Percentiles rank a stretch among this genome's conserved stretches.
These are phyloP conservation scores for Nothoprocta pentlandii DNA, from an alignment of 2,113 vertebrate genomes.

Conservation along the genomic window DNA sequence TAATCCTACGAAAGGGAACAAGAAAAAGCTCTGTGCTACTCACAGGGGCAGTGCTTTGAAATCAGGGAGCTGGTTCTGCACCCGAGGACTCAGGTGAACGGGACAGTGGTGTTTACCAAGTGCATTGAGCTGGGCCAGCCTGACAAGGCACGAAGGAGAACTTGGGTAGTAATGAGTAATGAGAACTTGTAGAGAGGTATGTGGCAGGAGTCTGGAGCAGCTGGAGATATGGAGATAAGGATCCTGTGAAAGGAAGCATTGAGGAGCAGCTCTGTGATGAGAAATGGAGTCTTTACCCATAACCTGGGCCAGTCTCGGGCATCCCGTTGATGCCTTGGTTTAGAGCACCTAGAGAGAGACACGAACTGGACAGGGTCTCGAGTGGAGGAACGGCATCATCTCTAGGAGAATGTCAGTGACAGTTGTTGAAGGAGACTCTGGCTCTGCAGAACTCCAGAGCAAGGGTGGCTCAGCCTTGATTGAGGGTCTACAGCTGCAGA, in stretches of 20 bases:
- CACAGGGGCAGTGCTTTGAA: not conserved
- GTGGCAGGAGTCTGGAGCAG: not conserved
- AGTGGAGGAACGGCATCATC: not conserved
- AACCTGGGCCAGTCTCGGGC: not conserved
- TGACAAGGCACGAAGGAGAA: not conserved
- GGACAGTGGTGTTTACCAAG: not conserved
- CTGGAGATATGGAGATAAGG: not conserved
- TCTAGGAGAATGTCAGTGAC: not conserved
- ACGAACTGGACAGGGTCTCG: not conserved
- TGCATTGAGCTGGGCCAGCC: rapidly evolving
- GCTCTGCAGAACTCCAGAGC: not conserved
- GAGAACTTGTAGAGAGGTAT: not conserved
- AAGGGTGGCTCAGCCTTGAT: not conserved
- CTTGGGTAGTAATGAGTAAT: not conserved
- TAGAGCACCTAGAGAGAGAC: not conserved
- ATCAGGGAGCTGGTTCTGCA: not conserved
- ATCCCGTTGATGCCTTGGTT: not conserved
- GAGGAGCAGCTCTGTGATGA: not conserved
- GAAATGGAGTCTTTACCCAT: not conserved
- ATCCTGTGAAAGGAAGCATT: rapidly evolving
- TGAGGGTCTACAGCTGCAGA: rapidly evolving
- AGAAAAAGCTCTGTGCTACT: not conserved
- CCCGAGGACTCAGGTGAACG: not conserved
- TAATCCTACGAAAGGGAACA: not conserved
- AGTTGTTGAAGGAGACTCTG: not conserved